phyloP scores from a whole-genome alignment of 2,888 invertebrate genomes.

The Lepas anatifera region DNA sequence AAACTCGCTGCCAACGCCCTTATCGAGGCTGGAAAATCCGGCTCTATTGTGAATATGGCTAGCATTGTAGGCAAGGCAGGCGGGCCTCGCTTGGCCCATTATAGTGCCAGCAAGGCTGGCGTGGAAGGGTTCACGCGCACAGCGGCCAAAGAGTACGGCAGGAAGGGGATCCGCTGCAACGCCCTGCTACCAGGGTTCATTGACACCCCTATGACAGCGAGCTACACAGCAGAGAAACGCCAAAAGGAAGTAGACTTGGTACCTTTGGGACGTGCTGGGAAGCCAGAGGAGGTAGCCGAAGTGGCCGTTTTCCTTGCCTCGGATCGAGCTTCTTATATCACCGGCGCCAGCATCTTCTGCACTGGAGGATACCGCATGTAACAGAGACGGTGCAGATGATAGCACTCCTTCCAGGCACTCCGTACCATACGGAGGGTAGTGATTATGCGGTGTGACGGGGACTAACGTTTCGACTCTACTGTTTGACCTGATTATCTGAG shows the following conservation, averaged over 20 bases:
- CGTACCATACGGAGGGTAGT: too few relatives aligned
- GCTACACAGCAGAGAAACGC: constrained; percentile 33
- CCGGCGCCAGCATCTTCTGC: constrained; percentile 31
- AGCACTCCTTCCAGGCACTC: too few relatives aligned
- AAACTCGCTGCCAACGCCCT: constrained; percentile 37
- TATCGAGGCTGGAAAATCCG: constrained; percentile 37
- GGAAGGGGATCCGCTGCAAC: constrained; percentile 38
- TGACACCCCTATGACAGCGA: constrained; percentile 39
- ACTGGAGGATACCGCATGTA: not conserved
- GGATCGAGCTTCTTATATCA: constrained; percentile 38
- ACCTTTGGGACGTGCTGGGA: constrained; percentile 36
- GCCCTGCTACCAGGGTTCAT: constrained; percentile 40
- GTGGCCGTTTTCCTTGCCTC: constrained; percentile 39
- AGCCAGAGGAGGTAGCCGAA: constrained; percentile 39
- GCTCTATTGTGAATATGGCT: constrained; percentile 39
- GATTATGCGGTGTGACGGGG: too few relatives aligned
- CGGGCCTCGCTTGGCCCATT: constrained; percentile 37
- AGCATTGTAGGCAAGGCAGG: constrained; percentile 39
- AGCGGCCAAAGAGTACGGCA: constrained; percentile 39
- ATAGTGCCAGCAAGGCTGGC: constrained; percentile 40
- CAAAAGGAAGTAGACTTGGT: constrained; percentile 29
- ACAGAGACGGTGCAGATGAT: too few relatives aligned
- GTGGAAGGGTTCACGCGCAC: constrained; percentile 38
- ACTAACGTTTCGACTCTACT: too few relatives aligned
- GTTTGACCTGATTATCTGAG: too few relatives aligned